Evolutionary conservation across 2,113 vertebrate genomes (phyloP).

Genomic region (Gasterosteus nipponicus): DNA sequence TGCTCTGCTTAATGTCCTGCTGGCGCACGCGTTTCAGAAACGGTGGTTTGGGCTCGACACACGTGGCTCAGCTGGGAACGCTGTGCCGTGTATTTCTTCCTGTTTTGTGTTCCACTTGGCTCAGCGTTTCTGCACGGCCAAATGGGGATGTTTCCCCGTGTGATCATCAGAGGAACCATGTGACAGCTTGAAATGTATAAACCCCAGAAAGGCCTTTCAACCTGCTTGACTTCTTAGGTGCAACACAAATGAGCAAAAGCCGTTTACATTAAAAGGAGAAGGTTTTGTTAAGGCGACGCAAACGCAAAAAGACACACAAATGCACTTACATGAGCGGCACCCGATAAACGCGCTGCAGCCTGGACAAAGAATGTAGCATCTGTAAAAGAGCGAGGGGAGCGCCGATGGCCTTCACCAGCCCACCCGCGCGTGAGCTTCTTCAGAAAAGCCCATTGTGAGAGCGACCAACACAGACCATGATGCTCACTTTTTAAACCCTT

Average conservation of each 20-base stretch:
- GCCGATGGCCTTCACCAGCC: constrained; percentile 55
- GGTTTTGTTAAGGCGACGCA: constrained; percentile 35
- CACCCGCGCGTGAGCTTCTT: constrained; percentile 1
- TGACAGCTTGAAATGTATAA: constrained; percentile 4
- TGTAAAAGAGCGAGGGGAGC: constrained; percentile 25
- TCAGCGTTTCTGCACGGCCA: constrained; percentile 11
- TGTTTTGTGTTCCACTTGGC: constrained; percentile 28
- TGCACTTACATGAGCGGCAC: constrained; percentile 24
- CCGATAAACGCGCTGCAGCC: constrained; percentile 43
- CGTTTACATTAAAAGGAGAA: constrained; percentile 17
- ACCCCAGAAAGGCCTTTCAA: background rate
- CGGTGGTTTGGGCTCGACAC: constrained; percentile 7
- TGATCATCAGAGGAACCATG: constrained; percentile 18
- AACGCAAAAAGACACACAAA: constrained; percentile 39
- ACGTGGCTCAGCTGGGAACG: constrained; percentile 26
- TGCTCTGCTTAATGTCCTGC: constrained; percentile 4
- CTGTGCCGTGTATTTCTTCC: constrained; percentile 25
- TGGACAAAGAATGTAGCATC: constrained; percentile 47
- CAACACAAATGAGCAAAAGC: constrained; percentile 32
- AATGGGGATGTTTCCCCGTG: constrained; percentile 17
- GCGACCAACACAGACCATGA: constrained; percentile 31
- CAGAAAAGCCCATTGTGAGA: constrained; percentile 48
- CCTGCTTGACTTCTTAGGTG: constrained; percentile 1
- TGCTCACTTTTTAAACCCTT: constrained; percentile 46
- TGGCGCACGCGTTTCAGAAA: constrained; percentile 4